Conservation (phyloP, 2,113 vertebrate genomes). For the Anoura caudifer region DNA sequence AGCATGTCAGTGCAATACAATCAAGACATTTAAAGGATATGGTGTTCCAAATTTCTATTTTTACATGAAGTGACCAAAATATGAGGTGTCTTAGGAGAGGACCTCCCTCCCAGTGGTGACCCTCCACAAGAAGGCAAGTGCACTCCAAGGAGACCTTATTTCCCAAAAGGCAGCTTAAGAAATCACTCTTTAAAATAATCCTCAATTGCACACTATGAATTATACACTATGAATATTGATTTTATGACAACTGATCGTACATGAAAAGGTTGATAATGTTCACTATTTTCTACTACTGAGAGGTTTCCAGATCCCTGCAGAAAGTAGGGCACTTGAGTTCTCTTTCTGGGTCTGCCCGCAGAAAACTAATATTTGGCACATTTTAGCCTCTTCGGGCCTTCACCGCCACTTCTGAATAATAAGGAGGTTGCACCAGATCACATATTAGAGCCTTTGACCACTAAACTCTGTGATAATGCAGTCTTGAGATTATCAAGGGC, state of each 20-base stretch:
- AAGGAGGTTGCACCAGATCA: background rate
- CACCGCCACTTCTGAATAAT: background rate
- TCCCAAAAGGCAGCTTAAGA: background rate
- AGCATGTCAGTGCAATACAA: too few species aligned
- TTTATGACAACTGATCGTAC: background rate
- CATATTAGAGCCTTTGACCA: background rate
- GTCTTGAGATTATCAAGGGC: background rate
- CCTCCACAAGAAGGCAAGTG: background rate
- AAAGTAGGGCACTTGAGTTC: background rate
- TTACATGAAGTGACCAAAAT: background rate
- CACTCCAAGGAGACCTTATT: background rate
- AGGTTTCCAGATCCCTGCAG: background rate
- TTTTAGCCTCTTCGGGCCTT: rapidly evolving
- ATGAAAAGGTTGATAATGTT: background rate
- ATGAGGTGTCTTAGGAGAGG: background rate
- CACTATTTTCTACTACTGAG: background rate
- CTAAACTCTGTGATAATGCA: background rate
- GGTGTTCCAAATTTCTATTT: background rate
- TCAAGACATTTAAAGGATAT: background rate
- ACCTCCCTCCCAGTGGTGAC: rapidly evolving
- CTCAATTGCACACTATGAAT: background rate
- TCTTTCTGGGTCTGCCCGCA: background rate
- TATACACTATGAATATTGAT: background rate
- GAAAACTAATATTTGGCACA: background rate
- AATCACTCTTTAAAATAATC: background rate